Evolutionary conservation across 53 echinoderm and acorn worm species (phyloP).

Genomic region (Paracentrotus lividus): DNA sequence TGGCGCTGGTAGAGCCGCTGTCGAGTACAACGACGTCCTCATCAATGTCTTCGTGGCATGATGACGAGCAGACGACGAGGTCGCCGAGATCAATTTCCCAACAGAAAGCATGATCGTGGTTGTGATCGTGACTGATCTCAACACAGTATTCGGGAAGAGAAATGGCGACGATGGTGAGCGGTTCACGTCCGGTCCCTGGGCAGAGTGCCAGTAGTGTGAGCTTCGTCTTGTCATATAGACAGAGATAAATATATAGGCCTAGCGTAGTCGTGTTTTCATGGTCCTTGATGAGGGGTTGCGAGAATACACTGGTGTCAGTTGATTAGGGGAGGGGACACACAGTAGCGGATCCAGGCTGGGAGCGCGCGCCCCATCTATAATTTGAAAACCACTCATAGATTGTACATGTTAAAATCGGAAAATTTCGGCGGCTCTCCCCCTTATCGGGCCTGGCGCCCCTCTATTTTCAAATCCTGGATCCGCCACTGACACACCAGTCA

Average conservation of each 20-base stretch:
- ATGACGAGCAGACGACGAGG: background rate
- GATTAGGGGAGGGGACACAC: too few relatives aligned
- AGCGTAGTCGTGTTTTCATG: background rate
- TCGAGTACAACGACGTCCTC: constrained; percentile 59
- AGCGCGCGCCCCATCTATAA: too few relatives aligned
- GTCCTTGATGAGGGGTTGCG: too few relatives aligned
- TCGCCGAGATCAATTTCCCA: constrained; percentile 5
- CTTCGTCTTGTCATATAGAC: background rate
- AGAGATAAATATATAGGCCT: background rate
- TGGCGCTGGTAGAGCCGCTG: constrained; percentile 76
- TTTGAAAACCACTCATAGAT: too few relatives aligned
- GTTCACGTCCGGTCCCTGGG: background rate
- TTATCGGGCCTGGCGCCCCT: too few relatives aligned
- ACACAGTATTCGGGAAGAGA: background rate
- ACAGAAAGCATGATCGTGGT: constrained; percentile 50
- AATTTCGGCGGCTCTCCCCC: too few relatives aligned
- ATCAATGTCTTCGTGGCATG: constrained; percentile 4
- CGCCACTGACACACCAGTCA: too few relatives aligned
- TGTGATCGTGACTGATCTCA: background rate
- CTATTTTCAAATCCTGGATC: too few relatives aligned
- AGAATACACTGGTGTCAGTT: too few relatives aligned
- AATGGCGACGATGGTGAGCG: background rate
- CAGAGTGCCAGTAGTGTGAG: background rate
- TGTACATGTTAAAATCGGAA: too few relatives aligned
- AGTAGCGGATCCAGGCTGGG: too few relatives aligned